These are phyloP conservation scores for Metalampra italica DNA, from an alignment of 2,888 invertebrate species.

Conservation along the genomic window DNA sequence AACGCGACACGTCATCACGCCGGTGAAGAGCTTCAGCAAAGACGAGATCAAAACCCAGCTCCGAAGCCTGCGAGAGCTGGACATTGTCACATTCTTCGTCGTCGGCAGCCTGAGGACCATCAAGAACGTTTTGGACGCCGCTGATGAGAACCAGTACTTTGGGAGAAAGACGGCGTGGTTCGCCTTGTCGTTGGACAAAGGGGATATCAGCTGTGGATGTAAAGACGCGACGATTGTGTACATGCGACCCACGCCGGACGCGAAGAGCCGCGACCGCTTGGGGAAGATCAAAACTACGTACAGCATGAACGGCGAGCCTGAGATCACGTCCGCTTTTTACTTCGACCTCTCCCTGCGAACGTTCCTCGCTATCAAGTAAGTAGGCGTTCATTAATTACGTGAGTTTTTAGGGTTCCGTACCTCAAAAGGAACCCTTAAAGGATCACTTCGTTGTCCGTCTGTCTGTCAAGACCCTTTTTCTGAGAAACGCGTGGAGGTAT, in stretches of 20 bases:
- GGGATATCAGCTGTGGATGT: slow-evolving; percentile 85
- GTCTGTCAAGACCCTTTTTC: too few relatives aligned
- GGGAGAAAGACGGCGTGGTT: slow-evolving; percentile 93
- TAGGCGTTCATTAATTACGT: too few relatives aligned
- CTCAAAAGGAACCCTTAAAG: too few relatives aligned
- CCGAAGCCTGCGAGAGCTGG: slow-evolving; percentile 85
- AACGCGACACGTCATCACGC: slow-evolving; percentile 91
- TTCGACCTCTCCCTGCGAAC: slow-evolving; percentile 89
- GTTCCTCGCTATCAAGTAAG: slow-evolving; percentile 86
- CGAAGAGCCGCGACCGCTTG: slow-evolving; percentile 83
- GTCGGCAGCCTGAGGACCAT: slow-evolving; percentile 84
- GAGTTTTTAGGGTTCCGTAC: too few relatives aligned
- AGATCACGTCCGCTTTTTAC: slow-evolving; percentile 90
- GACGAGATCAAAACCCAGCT: slow-evolving; percentile 84
- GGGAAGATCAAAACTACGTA: slow-evolving; percentile 84
- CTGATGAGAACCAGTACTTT: slow-evolving; percentile 86
- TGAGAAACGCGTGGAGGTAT: too few relatives aligned
- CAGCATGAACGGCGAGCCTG: slow-evolving; percentile 84
- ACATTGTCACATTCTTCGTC: slow-evolving; percentile 94
- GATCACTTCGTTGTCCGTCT: too few relatives aligned
- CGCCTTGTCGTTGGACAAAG: slow-evolving; percentile 86
- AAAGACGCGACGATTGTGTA: slow-evolving; percentile 88
- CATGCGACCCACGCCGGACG: slow-evolving; percentile 84
- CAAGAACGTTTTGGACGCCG: slow-evolving; percentile 82
- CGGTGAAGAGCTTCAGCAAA: slow-evolving; percentile 76